Evolutionary conservation across 2,797 vertebrate species (phyloP).

Genomic region (Sus cebifrons): DNA sequence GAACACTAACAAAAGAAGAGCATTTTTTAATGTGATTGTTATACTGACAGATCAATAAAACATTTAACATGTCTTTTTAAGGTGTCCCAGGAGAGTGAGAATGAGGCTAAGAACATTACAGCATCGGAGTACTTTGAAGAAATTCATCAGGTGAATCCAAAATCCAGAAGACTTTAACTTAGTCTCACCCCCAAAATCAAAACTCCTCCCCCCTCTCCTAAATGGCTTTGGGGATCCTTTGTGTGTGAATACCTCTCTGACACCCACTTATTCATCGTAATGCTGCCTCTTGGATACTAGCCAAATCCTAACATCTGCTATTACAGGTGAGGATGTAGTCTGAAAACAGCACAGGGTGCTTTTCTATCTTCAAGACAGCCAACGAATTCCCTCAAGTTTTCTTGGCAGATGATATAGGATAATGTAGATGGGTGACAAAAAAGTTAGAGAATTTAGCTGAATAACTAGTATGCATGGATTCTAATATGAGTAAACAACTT

Average conservation of each 20-base stretch:
- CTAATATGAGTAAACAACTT: not conserved
- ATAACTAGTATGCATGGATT: not conserved
- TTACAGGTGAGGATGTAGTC: not conserved
- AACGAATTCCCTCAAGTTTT: not conserved
- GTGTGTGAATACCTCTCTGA: not conserved
- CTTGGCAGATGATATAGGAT: not conserved
- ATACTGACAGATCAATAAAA: not conserved
- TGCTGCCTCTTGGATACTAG: not conserved
- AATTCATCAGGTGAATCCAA: not conserved
- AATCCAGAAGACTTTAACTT: not conserved
- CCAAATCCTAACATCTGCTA: not conserved
- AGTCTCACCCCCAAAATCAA: not conserved
- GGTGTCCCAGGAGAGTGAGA: not conserved
- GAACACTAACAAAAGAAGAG: not conserved
- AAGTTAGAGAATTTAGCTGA: not conserved
- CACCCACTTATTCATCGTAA: conserved; percentile 29
- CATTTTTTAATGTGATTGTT: not conserved
- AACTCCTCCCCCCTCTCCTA: not conserved
- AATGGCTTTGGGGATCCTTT: not conserved
- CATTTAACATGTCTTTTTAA: not conserved
- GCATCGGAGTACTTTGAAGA: not conserved
- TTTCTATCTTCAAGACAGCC: conserved; percentile 29
- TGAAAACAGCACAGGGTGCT: not conserved
- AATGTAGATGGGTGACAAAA: not conserved
- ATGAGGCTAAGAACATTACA: not conserved